phyloP scores from a whole-genome alignment of 2,113 vertebrate genomes.

The Speoplatyrhinus poulsoni region DNA sequence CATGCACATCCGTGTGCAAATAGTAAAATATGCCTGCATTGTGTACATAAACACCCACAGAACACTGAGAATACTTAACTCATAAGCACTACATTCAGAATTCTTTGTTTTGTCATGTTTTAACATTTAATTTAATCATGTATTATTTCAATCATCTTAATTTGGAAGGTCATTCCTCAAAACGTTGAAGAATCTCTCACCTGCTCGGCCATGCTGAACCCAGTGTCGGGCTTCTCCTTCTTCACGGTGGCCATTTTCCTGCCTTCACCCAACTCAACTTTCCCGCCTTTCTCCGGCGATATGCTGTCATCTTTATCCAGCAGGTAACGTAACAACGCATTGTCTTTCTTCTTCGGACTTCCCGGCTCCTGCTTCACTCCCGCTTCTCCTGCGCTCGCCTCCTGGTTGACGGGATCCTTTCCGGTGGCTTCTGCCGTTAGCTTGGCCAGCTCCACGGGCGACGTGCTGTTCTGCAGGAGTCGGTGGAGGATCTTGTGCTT shows the following conservation, averaged over 20 bases:
- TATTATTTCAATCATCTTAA: too few species aligned
- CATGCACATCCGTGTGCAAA: too few species aligned
- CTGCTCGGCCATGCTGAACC: constrained; percentile 85
- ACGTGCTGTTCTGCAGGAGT: constrained; percentile 95
- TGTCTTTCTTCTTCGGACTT: constrained; percentile 99
- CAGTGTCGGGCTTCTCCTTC: constrained; percentile 87
- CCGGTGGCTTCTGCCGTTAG: constrained; percentile 96
- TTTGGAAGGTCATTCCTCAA: not conserved
- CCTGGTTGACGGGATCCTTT: constrained; percentile 86
- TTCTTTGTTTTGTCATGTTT: too few species aligned
- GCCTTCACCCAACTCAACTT: constrained; percentile 85
- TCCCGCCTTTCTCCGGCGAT: constrained; percentile 87
- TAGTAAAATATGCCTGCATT: too few species aligned
- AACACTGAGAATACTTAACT: too few species aligned
- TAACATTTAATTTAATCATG: too few species aligned
- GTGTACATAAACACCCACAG: too few species aligned
- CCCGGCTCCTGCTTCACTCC: constrained; percentile 89
- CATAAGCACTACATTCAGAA: too few species aligned
- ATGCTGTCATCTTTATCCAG: constrained; percentile 93
- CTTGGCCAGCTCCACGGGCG: constrained; percentile 94
- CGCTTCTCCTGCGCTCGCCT: constrained; percentile 70
- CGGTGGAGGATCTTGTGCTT: constrained; percentile 99
- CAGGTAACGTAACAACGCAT: constrained; percentile 95
- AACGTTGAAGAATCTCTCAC: constrained; percentile 67
- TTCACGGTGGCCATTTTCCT: constrained; percentile 82